Conservation (phyloP, 92 coral and sea anemone species). For the Actinostola sp. region DNA sequence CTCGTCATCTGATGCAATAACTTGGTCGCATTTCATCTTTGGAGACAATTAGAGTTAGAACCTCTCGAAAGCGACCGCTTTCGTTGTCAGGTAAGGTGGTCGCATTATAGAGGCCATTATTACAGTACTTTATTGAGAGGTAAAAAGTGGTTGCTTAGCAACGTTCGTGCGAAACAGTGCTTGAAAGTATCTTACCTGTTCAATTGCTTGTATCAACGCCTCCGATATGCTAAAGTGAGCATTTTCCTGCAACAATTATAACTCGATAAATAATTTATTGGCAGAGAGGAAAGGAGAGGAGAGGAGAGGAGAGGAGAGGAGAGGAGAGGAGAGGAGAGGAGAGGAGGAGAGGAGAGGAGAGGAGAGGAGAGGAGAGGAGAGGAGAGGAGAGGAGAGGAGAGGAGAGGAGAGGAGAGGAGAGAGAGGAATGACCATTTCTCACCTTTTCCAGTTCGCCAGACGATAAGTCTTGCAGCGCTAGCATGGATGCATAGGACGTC, state of each 20-base stretch:
- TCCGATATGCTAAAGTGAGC: constrained; percentile 99
- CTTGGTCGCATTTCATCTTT: constrained; percentile 89
- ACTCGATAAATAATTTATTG: background rate
- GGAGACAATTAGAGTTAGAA: background rate
- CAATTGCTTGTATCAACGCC: constrained; percentile 97
- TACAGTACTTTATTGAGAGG: no score
- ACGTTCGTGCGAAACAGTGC: no score
- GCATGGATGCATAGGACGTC: constrained; percentile 70
- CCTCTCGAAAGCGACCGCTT: no score
- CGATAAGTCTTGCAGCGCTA: constrained; percentile 82
- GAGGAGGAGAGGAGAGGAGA: no score
- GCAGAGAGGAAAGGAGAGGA: background rate
- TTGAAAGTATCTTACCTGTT: constrained; percentile 72
- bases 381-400: no score
- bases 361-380: no score
- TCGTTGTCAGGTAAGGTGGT: no score
- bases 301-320: background rate
- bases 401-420: background rate
- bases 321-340: background rate
- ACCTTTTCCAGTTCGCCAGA: constrained; percentile 93
- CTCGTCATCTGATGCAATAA: constrained; percentile 74
- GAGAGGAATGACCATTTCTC: background rate
- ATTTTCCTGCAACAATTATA: constrained; percentile 73
- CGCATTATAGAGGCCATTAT: no score
- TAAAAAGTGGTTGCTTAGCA: no score